These are phyloP conservation scores for Callithrix jacchus DNA, from an alignment of 2,113 vertebrate genomes.

Conservation along the genomic window DNA sequence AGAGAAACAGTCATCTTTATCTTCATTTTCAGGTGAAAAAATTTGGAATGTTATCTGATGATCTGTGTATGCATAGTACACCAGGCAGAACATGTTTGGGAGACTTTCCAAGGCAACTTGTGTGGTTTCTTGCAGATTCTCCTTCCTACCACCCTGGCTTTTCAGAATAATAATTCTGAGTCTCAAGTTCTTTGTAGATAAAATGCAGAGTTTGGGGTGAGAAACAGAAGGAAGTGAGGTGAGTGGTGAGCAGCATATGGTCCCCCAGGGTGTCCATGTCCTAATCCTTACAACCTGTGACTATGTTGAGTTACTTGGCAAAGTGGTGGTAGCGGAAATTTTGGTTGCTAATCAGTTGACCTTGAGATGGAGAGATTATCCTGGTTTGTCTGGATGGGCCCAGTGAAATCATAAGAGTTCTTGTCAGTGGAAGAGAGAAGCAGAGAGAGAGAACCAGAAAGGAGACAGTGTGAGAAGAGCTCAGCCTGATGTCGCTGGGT, in stretches of 20 bases:
- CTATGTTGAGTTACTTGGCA: neutral
- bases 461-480: neutral
- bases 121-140: neutral
- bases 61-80: neutral
- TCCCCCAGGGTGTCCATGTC: neutral
- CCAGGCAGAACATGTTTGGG: neutral
- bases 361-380: neutral
- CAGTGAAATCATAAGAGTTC: neutral
- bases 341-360: neutral
- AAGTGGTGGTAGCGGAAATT: neutral
- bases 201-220: neutral
- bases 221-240: neutral
- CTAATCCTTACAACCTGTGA: neutral
- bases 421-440: neutral
- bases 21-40: neutral
- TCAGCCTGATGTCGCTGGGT: neutral
- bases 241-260: neutral
- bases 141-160: neutral
- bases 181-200: neutral
- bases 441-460: neutral
- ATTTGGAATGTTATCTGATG: neutral
- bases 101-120: neutral
- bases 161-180: neutral
- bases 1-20: neutral
- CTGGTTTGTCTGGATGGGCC: neutral